Percentiles rank a stretch among this genome's conserved stretches.
phyloP scores from a whole-genome alignment of 2,888 invertebrate genomes.

The Ormyrus thymus region DNA sequence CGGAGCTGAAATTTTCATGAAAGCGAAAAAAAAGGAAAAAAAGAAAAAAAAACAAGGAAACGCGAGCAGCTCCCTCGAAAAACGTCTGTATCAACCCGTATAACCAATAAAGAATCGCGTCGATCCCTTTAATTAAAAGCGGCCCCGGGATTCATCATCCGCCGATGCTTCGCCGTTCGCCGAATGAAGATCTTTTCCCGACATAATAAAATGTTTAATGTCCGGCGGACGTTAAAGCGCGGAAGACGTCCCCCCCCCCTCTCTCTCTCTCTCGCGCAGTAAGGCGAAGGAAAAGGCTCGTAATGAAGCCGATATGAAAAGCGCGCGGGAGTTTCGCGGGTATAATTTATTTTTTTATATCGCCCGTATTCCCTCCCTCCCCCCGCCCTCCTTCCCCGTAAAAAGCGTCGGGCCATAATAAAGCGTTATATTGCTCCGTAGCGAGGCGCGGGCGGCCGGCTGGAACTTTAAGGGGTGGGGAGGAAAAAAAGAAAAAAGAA shows the following conservation, averaged over 20 bases:
- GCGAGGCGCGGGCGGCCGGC: constrained; percentile 59
- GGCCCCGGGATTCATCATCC: constrained; percentile 33
- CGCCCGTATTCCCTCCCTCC: constrained; percentile 64
- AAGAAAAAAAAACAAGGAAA: no score
- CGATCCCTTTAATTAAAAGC: constrained; percentile 41
- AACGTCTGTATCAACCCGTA: no score
- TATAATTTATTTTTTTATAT: constrained; percentile 67
- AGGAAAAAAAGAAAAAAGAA: constrained; percentile 61
- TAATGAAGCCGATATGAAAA: constrained; percentile 61
- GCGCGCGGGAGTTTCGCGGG: constrained; percentile 56
- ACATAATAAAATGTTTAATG: constrained; percentile 70
- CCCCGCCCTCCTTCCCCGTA: constrained; percentile 61
- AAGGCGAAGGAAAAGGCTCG: constrained; percentile 56
- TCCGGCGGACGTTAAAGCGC: constrained; percentile 63
- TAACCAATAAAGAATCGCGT: constrained; percentile 30
- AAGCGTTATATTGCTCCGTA: constrained; percentile 71
- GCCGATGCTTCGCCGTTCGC: constrained; percentile 6
- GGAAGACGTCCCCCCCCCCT: not conserved
- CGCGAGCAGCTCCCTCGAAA: no score
- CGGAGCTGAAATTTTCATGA: constrained; percentile 32
- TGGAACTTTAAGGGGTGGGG: constrained; percentile 4
- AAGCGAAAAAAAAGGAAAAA: not conserved
- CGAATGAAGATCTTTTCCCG: constrained; percentile 60
- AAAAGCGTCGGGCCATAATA: constrained; percentile 72
- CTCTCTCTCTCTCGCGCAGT: constrained; percentile 9